Conservation (phyloP, 2,888 invertebrate genomes). For the Scaptomyza flava region DNA sequence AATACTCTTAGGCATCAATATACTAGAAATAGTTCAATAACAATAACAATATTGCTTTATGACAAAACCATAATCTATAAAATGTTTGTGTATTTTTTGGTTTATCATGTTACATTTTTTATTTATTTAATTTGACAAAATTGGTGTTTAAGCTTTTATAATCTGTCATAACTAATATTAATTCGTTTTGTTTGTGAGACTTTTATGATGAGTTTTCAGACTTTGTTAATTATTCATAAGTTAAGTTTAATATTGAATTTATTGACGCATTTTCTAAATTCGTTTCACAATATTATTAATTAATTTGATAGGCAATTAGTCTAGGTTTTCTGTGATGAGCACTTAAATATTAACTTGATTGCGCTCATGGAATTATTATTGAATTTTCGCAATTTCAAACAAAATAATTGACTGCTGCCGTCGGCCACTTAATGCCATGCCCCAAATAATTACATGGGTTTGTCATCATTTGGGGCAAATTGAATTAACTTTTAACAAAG, state of each 20-base stretch:
- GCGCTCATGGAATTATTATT: slow-evolving; percentile 1
- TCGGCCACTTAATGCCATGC: slow-evolving; percentile 3
- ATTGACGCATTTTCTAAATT: neutral
- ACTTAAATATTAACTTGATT: slow-evolving; percentile 2
- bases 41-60: neutral
- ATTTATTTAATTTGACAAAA: neutral
- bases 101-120: neutral
- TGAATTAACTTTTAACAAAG: slow-evolving; percentile 75
- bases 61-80: slow-evolving; percentile 3
- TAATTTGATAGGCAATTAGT: neutral
- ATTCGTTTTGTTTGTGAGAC: neutral
- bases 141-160: neutral
- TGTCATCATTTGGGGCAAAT: slow-evolving; percentile 51
- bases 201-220: neutral
- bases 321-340: neutral
- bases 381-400: slow-evolving; percentile 12
- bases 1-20: slow-evolving; percentile 9
- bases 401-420: slow-evolving; percentile 36
- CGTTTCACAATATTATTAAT: neutral
- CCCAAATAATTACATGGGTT: slow-evolving; percentile 60
- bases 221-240: neutral
- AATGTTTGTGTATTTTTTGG: neutral
- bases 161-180: neutral
- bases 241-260: neutral
- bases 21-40: slow-evolving; percentile 9